Base-by-base conservation (phyloP, 2,888 invertebrate species). In the Lymantria dispar region DNA sequence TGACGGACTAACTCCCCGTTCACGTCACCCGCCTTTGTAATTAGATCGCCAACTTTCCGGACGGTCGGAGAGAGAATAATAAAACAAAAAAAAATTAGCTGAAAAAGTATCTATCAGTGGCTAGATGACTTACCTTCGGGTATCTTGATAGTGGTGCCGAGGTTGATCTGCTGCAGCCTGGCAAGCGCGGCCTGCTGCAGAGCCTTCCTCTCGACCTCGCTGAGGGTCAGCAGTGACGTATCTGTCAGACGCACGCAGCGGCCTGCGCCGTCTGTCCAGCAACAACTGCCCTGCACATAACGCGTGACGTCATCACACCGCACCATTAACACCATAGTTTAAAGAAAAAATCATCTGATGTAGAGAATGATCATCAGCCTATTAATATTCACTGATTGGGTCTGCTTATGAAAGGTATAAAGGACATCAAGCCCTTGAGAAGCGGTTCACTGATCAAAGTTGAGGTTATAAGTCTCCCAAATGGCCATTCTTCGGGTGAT, bases 131-230 rank as follows among this genome's bases (percentile, higher is more conserved):
- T 77, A 97, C 97, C 97, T 91, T 94, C 95, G 45, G 97, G 97
- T 77, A 96, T 93, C 83, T 95, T 94, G 73, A 98, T 93, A 58
- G 93, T 91, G 60, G 96, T 95, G 37, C 97, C 97, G 31, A 98
- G 93, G 86, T 97, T 96, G 70, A 97, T 92, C 66, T 96, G 96
- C 80, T 96, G 96, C 52, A 98, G 94, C 79, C 97, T 95, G 15
- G 96, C 96, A 33, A 97, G 91, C 0, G 98, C 97, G 44, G 98
- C 95, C 75, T 96, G 95, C 87, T 96, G 96, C 55, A 98, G 92
- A 47, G 96, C 94, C 60, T 95, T 92, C 54, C 96, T 89, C 86
- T 97, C 97, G 62, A 96, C 92, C 70, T 97, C 97, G 68, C 94
- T 94, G 58, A 98, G 92, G 44, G 94, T 93, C 54, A 96, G 93